Evolutionary conservation across 2,888 invertebrate genomes (phyloP).

Genomic region (Dascillus cervinus): DNA sequence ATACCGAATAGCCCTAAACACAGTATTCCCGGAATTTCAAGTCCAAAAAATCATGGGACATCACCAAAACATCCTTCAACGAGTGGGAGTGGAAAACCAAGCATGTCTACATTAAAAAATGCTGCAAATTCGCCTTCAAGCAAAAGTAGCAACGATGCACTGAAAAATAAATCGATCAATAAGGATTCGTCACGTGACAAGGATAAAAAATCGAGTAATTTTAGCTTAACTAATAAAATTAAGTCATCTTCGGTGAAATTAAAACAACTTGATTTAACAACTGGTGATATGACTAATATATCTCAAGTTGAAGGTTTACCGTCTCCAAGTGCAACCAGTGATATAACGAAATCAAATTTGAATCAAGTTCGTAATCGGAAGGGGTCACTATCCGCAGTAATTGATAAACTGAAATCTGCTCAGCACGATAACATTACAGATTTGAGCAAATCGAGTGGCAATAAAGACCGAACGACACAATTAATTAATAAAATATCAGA

Average conservation of each 20-base stretch:
- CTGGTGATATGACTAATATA: slow-evolving; percentile 17
- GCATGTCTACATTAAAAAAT: slow-evolving; percentile 80
- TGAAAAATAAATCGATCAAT: slow-evolving; percentile 43
- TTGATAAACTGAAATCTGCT: slow-evolving; percentile 76
- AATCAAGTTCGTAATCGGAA: slow-evolving; percentile 58
- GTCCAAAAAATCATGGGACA: slow-evolving; percentile 71
- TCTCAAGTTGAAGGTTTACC: slow-evolving; percentile 38
- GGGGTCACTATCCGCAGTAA: slow-evolving; percentile 73
- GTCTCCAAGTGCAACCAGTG: slow-evolving; percentile 48
- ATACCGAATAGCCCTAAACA: slow-evolving; percentile 64
- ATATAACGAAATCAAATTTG: slow-evolving; percentile 53
- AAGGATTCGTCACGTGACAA: slow-evolving; percentile 44
- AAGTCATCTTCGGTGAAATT: slow-evolving; percentile 59
- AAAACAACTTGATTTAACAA: slow-evolving; percentile 55
- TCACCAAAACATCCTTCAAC: slow-evolving; percentile 71
- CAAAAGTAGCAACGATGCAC: slow-evolving; percentile 51
- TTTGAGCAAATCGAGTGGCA: slow-evolving; percentile 40
- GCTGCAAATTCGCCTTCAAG: slow-evolving; percentile 66
- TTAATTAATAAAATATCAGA: slow-evolving; percentile 28
- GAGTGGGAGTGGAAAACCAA: slow-evolving; percentile 73
- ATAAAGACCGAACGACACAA: slow-evolving; percentile 22
- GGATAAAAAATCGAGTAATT: slow-evolving; percentile 37
- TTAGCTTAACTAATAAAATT: slow-evolving; percentile 36
- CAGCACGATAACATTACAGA: slow-evolving; percentile 56
- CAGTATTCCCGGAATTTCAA: slow-evolving; percentile 56